These are phyloP conservation scores for Leptinotarsa lineolata DNA, from an alignment of 1,140 invertebrate genomes.

Conservation along the genomic window DNA sequence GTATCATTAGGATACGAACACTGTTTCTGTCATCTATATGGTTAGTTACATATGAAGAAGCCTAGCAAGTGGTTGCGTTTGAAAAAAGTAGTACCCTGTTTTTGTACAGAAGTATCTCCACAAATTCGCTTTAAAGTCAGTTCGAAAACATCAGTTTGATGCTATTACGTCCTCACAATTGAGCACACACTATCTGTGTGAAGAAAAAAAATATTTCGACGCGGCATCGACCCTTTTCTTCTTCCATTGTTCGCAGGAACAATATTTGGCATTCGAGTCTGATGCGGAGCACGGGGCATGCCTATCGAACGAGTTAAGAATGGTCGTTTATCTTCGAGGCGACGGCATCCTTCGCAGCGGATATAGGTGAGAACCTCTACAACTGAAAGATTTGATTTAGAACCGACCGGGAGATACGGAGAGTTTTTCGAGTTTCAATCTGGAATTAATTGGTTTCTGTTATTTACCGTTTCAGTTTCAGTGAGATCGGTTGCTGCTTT, in stretches of 20 bases:
- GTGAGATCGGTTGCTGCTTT: not conserved
- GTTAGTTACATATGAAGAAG: no score
- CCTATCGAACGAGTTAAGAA: constrained; percentile 16
- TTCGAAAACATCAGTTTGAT: no score
- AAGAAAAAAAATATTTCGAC: not conserved
- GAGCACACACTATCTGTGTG: constrained; percentile 11
- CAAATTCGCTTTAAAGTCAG: no score
- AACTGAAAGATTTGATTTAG: constrained; percentile 19
- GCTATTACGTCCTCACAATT: constrained; percentile 6
- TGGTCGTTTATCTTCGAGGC: constrained; percentile 18
- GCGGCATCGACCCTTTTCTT: not conserved
- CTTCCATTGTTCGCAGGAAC: constrained; percentile 37
- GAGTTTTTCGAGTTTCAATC: constrained; percentile 18
- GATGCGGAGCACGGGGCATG: constrained; percentile 13
- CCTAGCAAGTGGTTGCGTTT: no score
- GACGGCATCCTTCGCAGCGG: constrained; percentile 1
- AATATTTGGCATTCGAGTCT: constrained; percentile 39
- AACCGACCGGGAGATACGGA: constrained; percentile 1
- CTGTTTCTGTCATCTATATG: no score
- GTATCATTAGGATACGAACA: no score
- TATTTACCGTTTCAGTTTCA: not conserved
- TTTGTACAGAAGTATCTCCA: no score
- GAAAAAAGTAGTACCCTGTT: no score
- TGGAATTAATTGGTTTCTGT: constrained; percentile 11
- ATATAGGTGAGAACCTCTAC: constrained; percentile 16